Base-by-base conservation (phyloP, 2,113 vertebrate genomes). In the Reinhardtius hippoglossoides region DNA sequence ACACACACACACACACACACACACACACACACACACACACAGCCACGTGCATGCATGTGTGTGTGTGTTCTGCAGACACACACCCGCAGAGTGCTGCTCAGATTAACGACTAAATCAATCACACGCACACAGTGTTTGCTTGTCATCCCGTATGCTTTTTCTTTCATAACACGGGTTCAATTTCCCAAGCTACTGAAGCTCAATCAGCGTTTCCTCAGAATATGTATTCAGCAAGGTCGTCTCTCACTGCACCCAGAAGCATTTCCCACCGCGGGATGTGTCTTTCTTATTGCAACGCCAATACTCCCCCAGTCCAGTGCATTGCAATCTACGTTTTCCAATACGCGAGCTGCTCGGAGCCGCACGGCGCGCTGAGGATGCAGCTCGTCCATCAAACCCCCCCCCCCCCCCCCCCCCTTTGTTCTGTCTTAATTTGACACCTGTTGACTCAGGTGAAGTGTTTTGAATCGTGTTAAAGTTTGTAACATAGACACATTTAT, bases 81-180 rank as follows among this genome's bases (percentile, higher is more conserved):
- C 61, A 52, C 74, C 31, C 71, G 69, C 26, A 16, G 35, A 15
- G 31, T 31, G 23, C 70, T 64, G 69, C 70, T 69, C 76, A 67
- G 86, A 88, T 89, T 84, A 87, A 89, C 85, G 81, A 71, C 84
- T 76, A 27, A 86, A 92, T 92, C 87, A 88, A 83, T 92, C 88
- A 85, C 76, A 71, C 42, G 31, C 61, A 55, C 60, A 61, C 82
- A 75, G 31, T 86, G 88, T 90, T 88, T 89, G 87, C 87, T 82
- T 88, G 84, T 88, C 84, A 72, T 71, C 83, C 81, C 67, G 82
- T 80, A 59, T 83, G 79, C 85, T 69, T 85, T 6, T 78, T 69
- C 84, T 84, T 89, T 88, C 80, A 85, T 75, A 90, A 83, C 81
- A 83, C 74, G 61, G 81, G 69, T 91, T 85, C 81, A 88, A 87